These are phyloP conservation scores for Aphis craccivora DNA, from an alignment of 1,140 invertebrate genomes.

Conservation along the genomic window DNA sequence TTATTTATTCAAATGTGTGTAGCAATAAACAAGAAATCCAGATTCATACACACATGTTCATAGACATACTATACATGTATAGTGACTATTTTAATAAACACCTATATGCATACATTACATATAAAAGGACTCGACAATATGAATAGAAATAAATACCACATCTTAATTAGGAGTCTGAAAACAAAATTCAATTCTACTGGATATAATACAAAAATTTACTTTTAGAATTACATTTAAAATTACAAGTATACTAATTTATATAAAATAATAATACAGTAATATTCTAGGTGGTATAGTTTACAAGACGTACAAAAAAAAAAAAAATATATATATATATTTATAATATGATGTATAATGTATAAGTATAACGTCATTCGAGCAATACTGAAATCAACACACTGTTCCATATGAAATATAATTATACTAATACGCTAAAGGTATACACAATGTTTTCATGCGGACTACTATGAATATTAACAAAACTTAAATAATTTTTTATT, in stretches of 20 bases:
- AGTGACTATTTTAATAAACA: neutral
- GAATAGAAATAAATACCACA: conserved; percentile 31
- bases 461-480: conserved; percentile 1
- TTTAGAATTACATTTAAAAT: conserved; percentile 18
- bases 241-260: conserved; percentile 36
- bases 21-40: neutral
- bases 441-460: neutral
- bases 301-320: conserved; percentile 47
- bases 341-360: conserved; percentile 20
- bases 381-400: conserved; percentile 41
- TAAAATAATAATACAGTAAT: conserved; percentile 55
- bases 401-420: neutral
- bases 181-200: conserved; percentile 46
- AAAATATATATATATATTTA: conserved; percentile 18
- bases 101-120: conserved; percentile 6
- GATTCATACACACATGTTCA: neutral
- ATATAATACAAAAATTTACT: conserved; percentile 52
- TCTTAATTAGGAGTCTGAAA: conserved; percentile 13
- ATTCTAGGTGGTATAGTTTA: conserved; percentile 52
- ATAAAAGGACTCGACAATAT: conserved; percentile 2
- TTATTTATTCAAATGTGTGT: too few species aligned
- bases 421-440: conserved; percentile 16
- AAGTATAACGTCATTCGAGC: conserved; percentile 33
- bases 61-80: neutral
- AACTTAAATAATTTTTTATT: neutral